Evolutionary conservation across 1,140 invertebrate species (phyloP).

Genomic region (Leptinotarsa defecta): DNA sequence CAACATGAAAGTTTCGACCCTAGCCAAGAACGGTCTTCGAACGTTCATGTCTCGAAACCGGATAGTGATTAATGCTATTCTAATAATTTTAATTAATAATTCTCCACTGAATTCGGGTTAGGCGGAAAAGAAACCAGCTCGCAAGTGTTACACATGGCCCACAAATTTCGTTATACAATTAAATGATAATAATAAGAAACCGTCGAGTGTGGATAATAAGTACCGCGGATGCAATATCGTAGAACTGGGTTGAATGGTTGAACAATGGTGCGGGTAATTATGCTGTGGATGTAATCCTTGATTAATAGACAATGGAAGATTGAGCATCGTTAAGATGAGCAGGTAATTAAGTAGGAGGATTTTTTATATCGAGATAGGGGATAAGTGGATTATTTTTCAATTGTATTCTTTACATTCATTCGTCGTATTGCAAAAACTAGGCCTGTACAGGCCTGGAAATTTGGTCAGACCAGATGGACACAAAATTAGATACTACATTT

Average conservation of each 20-base stretch:
- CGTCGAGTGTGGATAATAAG: background rate
- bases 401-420: no score
- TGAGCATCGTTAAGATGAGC: background rate
- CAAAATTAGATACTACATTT: no score
- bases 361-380: no score
- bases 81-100: background rate
- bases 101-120: background rate
- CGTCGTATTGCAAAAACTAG: no score
- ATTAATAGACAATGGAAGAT: background rate
- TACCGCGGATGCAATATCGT: background rate
- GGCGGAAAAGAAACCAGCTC: background rate
- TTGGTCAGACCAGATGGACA: no score
- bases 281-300: background rate
- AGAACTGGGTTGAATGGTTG: background rate
- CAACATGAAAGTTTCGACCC: background rate
- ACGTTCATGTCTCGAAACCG: background rate
- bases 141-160: conserved; percentile 1
- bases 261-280: conserved; percentile 2
- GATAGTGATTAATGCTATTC: background rate
- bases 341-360: background rate
- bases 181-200: background rate
- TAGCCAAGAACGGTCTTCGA: background rate
- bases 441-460: no score
- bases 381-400: no score
- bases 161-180: background rate